Evolutionary conservation across 2,888 invertebrate genomes (phyloP).

Genomic region (Diadromus collaris): DNA sequence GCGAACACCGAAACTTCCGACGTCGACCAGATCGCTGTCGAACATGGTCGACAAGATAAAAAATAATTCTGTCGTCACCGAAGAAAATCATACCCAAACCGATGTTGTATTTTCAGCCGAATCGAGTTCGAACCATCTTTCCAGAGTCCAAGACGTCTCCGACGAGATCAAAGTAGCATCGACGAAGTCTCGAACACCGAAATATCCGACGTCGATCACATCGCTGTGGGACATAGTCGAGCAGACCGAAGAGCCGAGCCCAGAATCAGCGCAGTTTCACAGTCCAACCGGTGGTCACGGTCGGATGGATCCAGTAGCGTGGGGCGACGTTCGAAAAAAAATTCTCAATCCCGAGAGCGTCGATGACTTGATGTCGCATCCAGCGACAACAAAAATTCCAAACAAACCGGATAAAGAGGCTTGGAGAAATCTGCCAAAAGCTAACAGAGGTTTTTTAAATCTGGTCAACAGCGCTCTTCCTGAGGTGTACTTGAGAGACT

Average conservation of each 20-base stretch:
- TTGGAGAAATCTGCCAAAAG: conserved; percentile 13
- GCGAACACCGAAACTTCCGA: background rate
- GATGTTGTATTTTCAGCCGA: background rate
- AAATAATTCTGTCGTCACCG: background rate
- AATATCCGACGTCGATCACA: background rate
- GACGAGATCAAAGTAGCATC: background rate
- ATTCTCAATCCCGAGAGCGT: background rate
- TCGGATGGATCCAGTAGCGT: conserved; percentile 51
- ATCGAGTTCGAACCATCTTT: background rate
- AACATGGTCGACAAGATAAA: background rate
- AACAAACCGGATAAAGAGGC: background rate
- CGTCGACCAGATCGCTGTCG: background rate
- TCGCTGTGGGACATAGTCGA: background rate
- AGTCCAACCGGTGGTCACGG: conserved; percentile 48
- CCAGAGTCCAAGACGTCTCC: background rate
- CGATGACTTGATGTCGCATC: background rate
- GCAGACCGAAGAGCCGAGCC: background rate
- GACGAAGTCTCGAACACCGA: background rate
- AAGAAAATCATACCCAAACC: background rate
- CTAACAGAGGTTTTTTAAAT: conserved; percentile 14
- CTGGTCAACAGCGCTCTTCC: conserved; percentile 20
- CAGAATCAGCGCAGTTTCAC: conserved; percentile 3
- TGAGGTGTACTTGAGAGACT: background rate
- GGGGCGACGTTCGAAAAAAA: conserved; percentile 24
- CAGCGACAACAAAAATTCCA: background rate